Evolutionary conservation across 2,797 vertebrate species (phyloP), one percentile per base, ranked within the genome.

Genomic region (Syncerus caffer): DNA sequence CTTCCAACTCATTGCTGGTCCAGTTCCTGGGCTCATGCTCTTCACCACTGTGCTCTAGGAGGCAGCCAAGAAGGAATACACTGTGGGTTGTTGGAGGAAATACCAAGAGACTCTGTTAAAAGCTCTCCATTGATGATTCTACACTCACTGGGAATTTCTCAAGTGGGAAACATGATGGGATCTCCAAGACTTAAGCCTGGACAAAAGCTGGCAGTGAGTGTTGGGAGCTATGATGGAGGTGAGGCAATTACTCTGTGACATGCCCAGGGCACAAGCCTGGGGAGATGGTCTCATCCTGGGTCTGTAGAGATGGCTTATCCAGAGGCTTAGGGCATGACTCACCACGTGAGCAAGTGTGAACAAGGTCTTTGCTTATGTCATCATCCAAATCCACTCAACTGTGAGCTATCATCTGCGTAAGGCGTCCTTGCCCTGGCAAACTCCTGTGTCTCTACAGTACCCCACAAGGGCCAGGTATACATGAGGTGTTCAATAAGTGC

Each of bases 211-310:
- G 84, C n/a, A n/a, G 2, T 42, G 57, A 53, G 15, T 21, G 8
- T 42, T 23, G 60, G 51, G 25, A 83, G 88, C 19, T 67, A 5
- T 4, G 7, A 15, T 50, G 60, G 58, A 80, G 51, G 38, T 3
- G 7, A 74, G 57, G 42, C 51, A 7, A 1, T 12, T 38, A 15
- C 7, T 50, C 38, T 34, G 29, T 0, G 0, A 74, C 10, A 17
- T 13, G 47, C n/a, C 2, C 8, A 19, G 38, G 51, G 42, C 12
- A 1, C 29, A 25, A 1, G 3, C 57, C 53, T 4, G 29, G n/a
- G n/a, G 27, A 60, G 60, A 50, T 0, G 14, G 6, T 34, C 53
- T 92, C 31, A 14, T 15, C 21, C 14, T 19, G 34, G 7, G 31
- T 45, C 76, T 50, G 27, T 80, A 71, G 85, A 74, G 53, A 50